Percentiles rank a stretch among this genome's conserved stretches.
These are phyloP conservation scores for Pseudochirops corinnae DNA, from an alignment of 2,797 vertebrate species.

Conservation along the genomic window DNA sequence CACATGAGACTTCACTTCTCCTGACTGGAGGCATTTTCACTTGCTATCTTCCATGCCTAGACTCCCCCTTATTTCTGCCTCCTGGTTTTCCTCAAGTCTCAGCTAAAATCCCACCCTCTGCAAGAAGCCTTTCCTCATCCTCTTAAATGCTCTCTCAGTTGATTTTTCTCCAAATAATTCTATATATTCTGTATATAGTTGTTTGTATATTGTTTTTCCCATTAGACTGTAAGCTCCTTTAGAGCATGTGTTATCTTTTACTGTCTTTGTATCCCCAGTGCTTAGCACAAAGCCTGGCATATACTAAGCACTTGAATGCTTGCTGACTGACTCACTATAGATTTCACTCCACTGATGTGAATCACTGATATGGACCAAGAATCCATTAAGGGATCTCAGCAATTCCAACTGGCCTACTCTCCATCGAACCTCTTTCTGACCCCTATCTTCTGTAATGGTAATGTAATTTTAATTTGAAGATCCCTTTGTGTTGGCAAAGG, in stretches of 20 bases:
- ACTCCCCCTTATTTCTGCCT: too few species aligned
- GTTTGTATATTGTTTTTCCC: background rate
- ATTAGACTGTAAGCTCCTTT: background rate
- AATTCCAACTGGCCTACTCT: slow-evolving; percentile 30
- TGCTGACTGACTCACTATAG: slow-evolving; percentile 31
- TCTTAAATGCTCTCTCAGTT: background rate
- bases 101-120: background rate
- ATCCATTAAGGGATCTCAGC: slow-evolving; percentile 4
- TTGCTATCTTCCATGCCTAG: too few species aligned
- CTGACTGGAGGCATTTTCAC: too few species aligned
- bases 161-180: background rate
- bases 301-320: background rate
- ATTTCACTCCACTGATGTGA: slow-evolving; percentile 51
- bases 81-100: too few species aligned
- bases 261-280: background rate
- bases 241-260: background rate
- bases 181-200: background rate
- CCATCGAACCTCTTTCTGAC: slow-evolving; percentile 21
- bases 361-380: slow-evolving; percentile 20
- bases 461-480: too few species aligned
- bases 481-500: too few species aligned
- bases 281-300: background rate
- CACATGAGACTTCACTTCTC: too few species aligned
- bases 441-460: background rate
- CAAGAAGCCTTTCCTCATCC: background rate